These are phyloP conservation scores for Trichonephila clavata DNA, from an alignment of 1,140 invertebrate genomes.

Conservation along the genomic window DNA sequence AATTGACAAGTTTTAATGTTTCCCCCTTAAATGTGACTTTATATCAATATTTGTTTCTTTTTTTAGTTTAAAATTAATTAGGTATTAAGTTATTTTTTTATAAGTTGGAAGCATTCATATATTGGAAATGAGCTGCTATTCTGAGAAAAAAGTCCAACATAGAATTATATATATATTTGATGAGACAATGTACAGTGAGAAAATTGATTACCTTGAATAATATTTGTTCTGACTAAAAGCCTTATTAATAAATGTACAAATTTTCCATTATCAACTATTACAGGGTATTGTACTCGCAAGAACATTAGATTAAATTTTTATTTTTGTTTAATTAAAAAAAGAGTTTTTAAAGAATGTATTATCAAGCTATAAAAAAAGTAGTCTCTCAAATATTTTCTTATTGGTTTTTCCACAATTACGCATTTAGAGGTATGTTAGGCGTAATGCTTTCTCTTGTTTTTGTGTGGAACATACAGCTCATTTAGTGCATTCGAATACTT, in stretches of 20 bases:
- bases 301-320: background rate
- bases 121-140: background rate
- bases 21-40: no score
- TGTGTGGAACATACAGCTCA: no score
- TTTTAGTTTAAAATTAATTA: no score
- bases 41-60: no score
- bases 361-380: background rate
- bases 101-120: background rate
- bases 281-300: background rate
- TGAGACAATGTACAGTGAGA: background rate
- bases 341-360: background rate
- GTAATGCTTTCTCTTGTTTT: no score
- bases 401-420: background rate
- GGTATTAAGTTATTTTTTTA: no score
- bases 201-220: background rate
- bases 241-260: slow-evolving; percentile 30
- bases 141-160: background rate
- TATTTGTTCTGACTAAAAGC: background rate
- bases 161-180: background rate
- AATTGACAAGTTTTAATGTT: no score
- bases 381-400: background rate
- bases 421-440: no score
- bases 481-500: no score
- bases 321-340: background rate
- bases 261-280: background rate